These are phyloP conservation scores for Paracyprichromis sp. DNA, from an alignment of 2,113 vertebrate species.

Conservation along the genomic window DNA sequence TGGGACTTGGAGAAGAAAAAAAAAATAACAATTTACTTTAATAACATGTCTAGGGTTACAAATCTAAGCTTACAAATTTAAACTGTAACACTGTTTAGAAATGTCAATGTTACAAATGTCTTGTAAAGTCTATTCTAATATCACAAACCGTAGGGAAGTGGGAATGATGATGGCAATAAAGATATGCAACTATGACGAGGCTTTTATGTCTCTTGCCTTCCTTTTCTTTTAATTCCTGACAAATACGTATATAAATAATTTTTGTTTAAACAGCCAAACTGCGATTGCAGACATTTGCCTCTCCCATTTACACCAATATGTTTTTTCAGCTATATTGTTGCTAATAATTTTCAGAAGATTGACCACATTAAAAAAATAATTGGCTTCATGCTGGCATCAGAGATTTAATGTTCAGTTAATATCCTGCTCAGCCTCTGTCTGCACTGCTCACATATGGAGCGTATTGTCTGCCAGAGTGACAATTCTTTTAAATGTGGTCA, in stretches of 20 bases:
- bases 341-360: conserved; percentile 15
- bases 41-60: conserved; percentile 3
- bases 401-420: conserved; percentile 49
- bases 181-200: background rate
- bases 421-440: conserved; percentile 34
- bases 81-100: background rate
- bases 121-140: conserved; percentile 29
- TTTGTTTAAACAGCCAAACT: background rate
- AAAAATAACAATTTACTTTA: background rate
- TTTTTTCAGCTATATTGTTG: conserved; percentile 8
- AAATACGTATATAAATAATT: background rate
- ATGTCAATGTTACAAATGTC: conserved; percentile 31
- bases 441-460: conserved; percentile 42
- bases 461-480: conserved; percentile 23
- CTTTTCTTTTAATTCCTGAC: background rate
- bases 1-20: background rate
- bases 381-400: conserved; percentile 27
- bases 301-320: background rate
- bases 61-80: background rate
- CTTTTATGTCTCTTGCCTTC: background rate
- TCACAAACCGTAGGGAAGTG: conserved; percentile 1
- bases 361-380: conserved; percentile 49
- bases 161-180: background rate
- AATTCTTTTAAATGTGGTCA: conserved; percentile 37
- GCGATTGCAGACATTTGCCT: background rate